Conservation (phyloP, 2,888 invertebrate genomes). For the Watsonalla binaria region DNA sequence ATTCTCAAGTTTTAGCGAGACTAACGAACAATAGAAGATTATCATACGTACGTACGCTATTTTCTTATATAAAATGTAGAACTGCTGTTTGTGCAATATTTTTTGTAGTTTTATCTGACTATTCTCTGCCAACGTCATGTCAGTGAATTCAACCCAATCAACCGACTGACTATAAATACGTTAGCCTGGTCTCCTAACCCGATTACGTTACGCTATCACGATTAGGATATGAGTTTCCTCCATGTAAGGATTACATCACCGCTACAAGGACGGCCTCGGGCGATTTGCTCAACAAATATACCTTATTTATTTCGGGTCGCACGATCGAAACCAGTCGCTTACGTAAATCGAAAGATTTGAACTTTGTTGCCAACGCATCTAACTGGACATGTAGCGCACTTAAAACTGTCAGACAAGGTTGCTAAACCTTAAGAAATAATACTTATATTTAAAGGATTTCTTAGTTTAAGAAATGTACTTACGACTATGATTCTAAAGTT, state of each 20-base stretch:
- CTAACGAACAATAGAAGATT: too few relatives aligned
- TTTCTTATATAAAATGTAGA: too few relatives aligned
- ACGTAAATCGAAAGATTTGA: constrained; percentile 7
- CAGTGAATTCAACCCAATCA: too few relatives aligned
- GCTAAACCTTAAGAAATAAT: constrained; percentile 10
- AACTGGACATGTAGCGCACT: not conserved
- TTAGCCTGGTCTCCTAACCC: not conserved
- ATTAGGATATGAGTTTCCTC: not conserved
- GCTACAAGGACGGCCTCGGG: constrained; percentile 5
- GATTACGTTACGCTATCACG: not conserved
- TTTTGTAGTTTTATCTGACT: too few relatives aligned
- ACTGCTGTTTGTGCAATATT: too few relatives aligned
- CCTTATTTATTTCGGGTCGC: constrained; percentile 15
- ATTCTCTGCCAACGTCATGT: too few relatives aligned
- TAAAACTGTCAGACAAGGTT: constrained; percentile 13
- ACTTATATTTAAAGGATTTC: too few relatives aligned
- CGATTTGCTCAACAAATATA: constrained; percentile 23
- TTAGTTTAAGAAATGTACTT: too few relatives aligned
- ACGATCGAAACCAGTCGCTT: constrained; percentile 7
- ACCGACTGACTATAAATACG: not conserved
- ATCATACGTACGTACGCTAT: too few relatives aligned
- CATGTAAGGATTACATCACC: constrained; percentile 4
- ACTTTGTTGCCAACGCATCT: not conserved
- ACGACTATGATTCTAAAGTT: too few relatives aligned
- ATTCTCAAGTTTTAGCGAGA: too few relatives aligned